Evolutionary conservation across 2,113 vertebrate genomes (phyloP).

Genomic region (Jacana jacana): DNA sequence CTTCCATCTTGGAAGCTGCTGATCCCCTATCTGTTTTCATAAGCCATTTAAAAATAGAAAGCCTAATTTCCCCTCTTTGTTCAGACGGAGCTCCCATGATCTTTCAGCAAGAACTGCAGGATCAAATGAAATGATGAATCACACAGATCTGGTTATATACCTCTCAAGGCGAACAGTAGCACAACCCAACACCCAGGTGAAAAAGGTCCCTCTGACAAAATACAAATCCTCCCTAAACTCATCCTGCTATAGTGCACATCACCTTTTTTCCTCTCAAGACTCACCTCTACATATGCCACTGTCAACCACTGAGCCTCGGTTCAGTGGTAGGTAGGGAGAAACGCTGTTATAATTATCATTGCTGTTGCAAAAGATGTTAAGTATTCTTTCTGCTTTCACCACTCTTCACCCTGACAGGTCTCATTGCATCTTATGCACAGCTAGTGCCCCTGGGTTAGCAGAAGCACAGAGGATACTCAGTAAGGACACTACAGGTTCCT

Average conservation of each 20-base stretch:
- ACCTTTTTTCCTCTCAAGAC: background rate
- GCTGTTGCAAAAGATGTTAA: background rate
- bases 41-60: conserved; percentile 44
- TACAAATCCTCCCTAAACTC: background rate
- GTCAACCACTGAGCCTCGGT: background rate
- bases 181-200: background rate
- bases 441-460: background rate
- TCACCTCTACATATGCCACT: accelerated
- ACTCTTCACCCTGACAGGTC: background rate
- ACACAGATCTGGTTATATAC: background rate
- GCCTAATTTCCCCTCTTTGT: conserved; percentile 4
- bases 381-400: background rate
- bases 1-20: conserved; percentile 34
- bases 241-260: background rate
- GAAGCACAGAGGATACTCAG: background rate
- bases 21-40: background rate
- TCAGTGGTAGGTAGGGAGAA: background rate
- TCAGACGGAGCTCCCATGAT: background rate
- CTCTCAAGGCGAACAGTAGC: background rate
- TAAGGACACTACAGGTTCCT: background rate
- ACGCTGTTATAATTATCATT: background rate
- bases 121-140: background rate
- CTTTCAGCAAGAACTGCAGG: background rate
- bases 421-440: background rate
- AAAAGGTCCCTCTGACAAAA: background rate